Evolutionary conservation across 2,797 vertebrate genomes (phyloP).

Genomic region (Notamacropus eugenii): DNA sequence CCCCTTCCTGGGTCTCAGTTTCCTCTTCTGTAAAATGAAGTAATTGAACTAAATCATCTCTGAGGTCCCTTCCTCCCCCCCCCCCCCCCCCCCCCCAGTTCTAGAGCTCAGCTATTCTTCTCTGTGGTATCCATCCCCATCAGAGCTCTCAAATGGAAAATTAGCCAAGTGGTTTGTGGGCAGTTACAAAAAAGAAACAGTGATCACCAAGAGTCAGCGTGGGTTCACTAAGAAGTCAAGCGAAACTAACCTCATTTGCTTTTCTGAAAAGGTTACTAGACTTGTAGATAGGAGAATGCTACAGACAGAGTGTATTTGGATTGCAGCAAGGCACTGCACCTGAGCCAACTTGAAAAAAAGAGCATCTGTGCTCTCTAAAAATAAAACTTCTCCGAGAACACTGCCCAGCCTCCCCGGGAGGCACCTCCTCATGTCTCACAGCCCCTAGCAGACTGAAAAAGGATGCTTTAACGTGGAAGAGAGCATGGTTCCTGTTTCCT

Average conservation of each 20-base stretch:
- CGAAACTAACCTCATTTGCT: not conserved
- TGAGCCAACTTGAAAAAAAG: slow-evolving; percentile 36
- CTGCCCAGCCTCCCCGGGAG: slow-evolving; percentile 34
- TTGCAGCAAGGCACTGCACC: slow-evolving; percentile 18
- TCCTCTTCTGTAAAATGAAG: not conserved
- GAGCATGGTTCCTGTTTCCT: slow-evolving; percentile 20
- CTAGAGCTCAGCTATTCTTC: not conserved
- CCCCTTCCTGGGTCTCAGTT: not conserved
- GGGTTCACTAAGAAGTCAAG: not conserved
- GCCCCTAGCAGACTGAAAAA: slow-evolving; percentile 25
- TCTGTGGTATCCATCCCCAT: not conserved
- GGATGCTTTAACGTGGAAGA: slow-evolving; percentile 37
- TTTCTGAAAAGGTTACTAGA: not conserved
- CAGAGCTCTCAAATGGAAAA: not conserved
- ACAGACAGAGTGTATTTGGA: not conserved
- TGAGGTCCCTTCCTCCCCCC: not conserved
- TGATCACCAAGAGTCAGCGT: not conserved
- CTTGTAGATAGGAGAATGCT: not conserved
- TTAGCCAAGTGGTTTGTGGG: not conserved
- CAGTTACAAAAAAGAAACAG: not conserved
- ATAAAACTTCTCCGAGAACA: slow-evolving; percentile 18
- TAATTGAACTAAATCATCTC: not conserved
- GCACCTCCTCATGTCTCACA: not conserved
- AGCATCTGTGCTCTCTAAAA: slow-evolving; percentile 9
- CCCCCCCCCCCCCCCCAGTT: not conserved